Evolutionary conservation across 2,797 vertebrate species (phyloP), one percentile per base, ranked within the genome.

Genomic region (Sebastes kiyomatsui): DNA sequence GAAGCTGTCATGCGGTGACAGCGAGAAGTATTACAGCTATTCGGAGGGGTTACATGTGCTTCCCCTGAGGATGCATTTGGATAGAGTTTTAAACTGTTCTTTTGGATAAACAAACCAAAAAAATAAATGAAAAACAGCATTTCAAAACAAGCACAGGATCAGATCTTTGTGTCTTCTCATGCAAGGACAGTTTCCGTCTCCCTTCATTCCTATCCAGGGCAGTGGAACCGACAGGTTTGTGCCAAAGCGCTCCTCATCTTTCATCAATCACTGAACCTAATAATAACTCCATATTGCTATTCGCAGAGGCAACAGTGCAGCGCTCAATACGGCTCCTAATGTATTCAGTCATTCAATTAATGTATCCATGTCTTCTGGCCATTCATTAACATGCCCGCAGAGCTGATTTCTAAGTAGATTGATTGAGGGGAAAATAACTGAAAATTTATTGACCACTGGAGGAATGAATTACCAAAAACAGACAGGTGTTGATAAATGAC

Each of bases 341-440:
- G 86, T 83, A 90, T 93, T 79, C 87, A 87, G 80, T 88, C 89
- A 86, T 94, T 93, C 89, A 93, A 95, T 95, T 91, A 94, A 94
- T 93, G 89, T 85, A 89, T 89, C 85, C 87, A 68, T 87, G 87
- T 91, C 84, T 89, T 65, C 54, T 85, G 81, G 75, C 81, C 72
- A 85, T 94, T 95, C 90, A 91, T 92, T 93, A 90, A 91, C 84
- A 66, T 80, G 84, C 78, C 82, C 8, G 5, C 79, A 81, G 84
- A 82, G 87, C 81, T 67, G 90, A 88, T 89, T 92, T 90, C 84
- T 87, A 89, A 84, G 75, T 73, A 87, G 87, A 94, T 92, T 92
- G 93, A 95, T 93, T 89, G 62, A 78, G 55, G 87, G 65, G 30
- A 83, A 89, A 94, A 90, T 92, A 90, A 93, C 83, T 90, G 73